A percentile compares a stretch with the other conserved stretches of the same genome.
These are phyloP conservation scores for Bombus superbus DNA, from an alignment of 1,140 invertebrate species.

Conservation along the genomic window DNA sequence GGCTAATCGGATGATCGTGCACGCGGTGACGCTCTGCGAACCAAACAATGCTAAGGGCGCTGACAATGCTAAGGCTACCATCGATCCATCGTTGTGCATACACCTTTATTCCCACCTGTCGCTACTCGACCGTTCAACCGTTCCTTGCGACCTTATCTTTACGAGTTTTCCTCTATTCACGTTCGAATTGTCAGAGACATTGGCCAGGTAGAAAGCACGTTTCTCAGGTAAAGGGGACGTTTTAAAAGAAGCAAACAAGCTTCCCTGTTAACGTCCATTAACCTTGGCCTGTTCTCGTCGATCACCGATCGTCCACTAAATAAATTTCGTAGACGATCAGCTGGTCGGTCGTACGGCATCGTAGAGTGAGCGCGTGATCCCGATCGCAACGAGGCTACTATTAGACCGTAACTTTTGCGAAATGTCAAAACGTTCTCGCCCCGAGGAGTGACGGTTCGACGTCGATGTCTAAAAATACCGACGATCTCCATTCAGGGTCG, in stretches of 20 bases:
- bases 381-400: too few relatives aligned
- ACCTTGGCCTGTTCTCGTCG: neutral
- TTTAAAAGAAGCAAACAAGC: too few relatives aligned
- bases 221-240: neutral
- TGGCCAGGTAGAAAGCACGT: too few relatives aligned
- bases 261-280: neutral
- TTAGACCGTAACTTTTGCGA: neutral
- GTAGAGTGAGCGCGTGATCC: neutral
- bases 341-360: neutral
- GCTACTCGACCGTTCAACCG: neutral
- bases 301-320: neutral
- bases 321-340: neutral
- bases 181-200: neutral
- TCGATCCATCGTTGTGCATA: slow-evolving; percentile 27
- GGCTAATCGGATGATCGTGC: slow-evolving; percentile 39
- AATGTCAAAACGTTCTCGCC: neutral
- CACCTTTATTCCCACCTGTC: slow-evolving; percentile 45
- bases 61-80: slow-evolving; percentile 42
- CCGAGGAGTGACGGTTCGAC: too few relatives aligned
- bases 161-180: neutral
- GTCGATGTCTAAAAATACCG: too few relatives aligned
- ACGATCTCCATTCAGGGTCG: too few relatives aligned
- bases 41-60: slow-evolving; percentile 23
- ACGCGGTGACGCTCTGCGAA: neutral
- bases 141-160: too few relatives aligned